These are phyloP conservation scores for Alosa sapidissima DNA, from an alignment of 2,797 vertebrate genomes.

Conservation along the genomic window DNA sequence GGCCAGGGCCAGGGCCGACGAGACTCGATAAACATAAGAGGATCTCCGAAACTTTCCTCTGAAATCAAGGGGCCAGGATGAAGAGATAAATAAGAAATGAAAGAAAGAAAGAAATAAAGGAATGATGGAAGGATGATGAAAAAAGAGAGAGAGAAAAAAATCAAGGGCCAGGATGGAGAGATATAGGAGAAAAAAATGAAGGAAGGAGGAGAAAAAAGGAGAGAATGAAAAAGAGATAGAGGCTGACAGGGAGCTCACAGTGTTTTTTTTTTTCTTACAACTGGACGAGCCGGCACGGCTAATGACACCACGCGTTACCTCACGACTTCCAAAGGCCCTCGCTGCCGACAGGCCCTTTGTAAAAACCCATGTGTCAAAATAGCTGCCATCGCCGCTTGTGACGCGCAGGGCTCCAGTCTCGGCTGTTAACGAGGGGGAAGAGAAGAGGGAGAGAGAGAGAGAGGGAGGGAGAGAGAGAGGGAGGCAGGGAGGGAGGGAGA, in stretches of 20 bases:
- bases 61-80: neutral
- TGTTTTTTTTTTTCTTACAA: slow-evolving; percentile 31
- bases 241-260: slow-evolving; percentile 1
- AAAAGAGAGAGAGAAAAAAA: neutral
- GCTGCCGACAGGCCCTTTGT: slow-evolving; percentile 3
- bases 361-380: slow-evolving; percentile 13
- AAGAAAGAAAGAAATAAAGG: neutral
- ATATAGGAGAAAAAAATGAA: neutral
- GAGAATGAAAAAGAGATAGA: neutral
- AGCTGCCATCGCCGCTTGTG: neutral
- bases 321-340: neutral
- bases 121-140: neutral
- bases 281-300: slow-evolving; percentile 34
- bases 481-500: neutral
- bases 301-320: slow-evolving; percentile 34
- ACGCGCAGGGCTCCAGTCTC: neutral
- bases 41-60: neutral
- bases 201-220: neutral
- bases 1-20: neutral
- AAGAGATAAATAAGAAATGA: neutral
- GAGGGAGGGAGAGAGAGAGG: neutral
- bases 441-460: neutral
- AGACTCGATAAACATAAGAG: neutral
- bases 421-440: neutral
- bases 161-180: too few species aligned